Evolutionary conservation across 1,140 invertebrate species (phyloP).

Genomic region (Dreissena rostriformis): DNA sequence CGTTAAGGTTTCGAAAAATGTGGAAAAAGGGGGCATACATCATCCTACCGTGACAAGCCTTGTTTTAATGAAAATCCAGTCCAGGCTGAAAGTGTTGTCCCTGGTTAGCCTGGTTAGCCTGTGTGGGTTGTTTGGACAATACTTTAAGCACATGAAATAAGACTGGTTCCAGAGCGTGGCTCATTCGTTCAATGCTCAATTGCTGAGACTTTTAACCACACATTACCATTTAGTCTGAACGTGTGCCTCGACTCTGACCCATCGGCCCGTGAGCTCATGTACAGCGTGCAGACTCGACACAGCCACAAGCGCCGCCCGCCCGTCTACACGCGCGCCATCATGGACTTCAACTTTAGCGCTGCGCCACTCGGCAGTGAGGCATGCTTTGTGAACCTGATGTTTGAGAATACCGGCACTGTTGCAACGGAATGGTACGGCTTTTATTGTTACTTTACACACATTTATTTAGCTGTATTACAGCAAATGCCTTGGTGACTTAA

Average conservation of each 20-base stretch:
- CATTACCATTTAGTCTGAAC: slow-evolving; percentile 75
- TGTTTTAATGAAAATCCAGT: too few species aligned
- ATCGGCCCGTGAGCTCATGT: slow-evolving; percentile 77
- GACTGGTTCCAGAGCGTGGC: too few species aligned
- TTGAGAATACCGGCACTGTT: slow-evolving; percentile 80
- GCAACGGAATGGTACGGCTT: slow-evolving; percentile 76
- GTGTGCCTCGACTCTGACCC: slow-evolving; percentile 79
- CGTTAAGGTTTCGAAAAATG: too few species aligned
- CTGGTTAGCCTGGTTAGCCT: too few species aligned
- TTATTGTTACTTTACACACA: neutral
- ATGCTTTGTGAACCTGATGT: slow-evolving; percentile 76
- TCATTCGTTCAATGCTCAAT: too few species aligned
- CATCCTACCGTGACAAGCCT: too few species aligned
- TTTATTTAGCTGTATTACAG: too few species aligned
- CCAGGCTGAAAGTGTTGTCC: too few species aligned
- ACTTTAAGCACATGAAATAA: too few species aligned
- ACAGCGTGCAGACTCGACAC: slow-evolving; percentile 76
- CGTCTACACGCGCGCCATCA: slow-evolving; percentile 76
- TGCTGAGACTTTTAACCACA: neutral
- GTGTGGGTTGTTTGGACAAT: too few species aligned
- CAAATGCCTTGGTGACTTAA: too few species aligned
- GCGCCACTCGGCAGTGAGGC: slow-evolving; percentile 79
- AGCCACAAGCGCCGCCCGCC: slow-evolving; percentile 72
- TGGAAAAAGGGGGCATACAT: too few species aligned
- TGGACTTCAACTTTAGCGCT: slow-evolving; percentile 81